Conservation (phyloP, 2,797 vertebrate species). For the Mormyrus hasselquistii region DNA sequence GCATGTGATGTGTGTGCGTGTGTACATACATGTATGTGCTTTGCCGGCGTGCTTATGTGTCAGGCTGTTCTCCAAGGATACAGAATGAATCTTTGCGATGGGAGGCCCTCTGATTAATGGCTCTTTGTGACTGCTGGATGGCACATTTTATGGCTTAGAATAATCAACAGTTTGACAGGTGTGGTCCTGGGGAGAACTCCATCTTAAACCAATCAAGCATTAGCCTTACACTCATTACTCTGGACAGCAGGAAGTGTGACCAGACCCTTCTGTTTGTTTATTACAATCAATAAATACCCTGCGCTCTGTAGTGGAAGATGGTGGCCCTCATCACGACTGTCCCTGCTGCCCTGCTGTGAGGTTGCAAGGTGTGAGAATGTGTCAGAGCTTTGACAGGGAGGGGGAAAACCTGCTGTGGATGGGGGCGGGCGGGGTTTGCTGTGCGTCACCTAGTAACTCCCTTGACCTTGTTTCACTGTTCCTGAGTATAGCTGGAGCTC, state of each 20-base stretch:
- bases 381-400: conserved; percentile 28
- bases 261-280: conserved; percentile 1
- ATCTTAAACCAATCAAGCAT: conserved; percentile 52
- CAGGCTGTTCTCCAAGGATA: conserved; percentile 52
- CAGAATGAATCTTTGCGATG: conserved; percentile 63
- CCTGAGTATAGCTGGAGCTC: conserved; percentile 32
- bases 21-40: background rate
- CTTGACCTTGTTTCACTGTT: conserved; percentile 38
- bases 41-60: conserved; percentile 21
- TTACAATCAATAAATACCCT: background rate
- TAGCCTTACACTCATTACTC: conserved; percentile 27
- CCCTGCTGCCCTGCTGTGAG: conserved; percentile 13
- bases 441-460: conserved; percentile 37
- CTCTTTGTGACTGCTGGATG: conserved; percentile 55
- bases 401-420: conserved; percentile 25
- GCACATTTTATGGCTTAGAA: conserved; percentile 59
- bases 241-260: conserved; percentile 5
- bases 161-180: conserved; percentile 58
- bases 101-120: conserved; percentile 63
- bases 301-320: background rate
- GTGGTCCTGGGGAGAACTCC: conserved; percentile 62
- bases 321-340: background rate
- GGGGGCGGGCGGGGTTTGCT: background rate
- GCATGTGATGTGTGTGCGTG: background rate
- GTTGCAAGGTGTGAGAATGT: conserved; percentile 33